Evolutionary conservation across 2,888 invertebrate species (phyloP).

Genomic region (Cerastis rubricosa): DNA sequence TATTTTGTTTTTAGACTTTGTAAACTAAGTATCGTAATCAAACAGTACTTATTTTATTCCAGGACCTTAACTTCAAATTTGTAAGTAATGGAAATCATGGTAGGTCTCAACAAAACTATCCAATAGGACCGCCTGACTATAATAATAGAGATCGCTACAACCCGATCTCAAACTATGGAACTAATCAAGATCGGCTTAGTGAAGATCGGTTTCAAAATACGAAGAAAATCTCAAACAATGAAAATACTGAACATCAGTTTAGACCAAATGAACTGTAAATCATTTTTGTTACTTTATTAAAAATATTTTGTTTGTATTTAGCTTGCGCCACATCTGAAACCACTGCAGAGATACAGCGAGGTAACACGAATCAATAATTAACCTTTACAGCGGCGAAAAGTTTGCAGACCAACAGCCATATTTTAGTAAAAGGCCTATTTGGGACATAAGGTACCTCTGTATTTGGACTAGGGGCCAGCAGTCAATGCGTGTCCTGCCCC

Average conservation of each 20-base stretch:
- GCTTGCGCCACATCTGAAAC: constrained; percentile 43
- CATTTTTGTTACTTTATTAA: background rate
- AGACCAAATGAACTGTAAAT: background rate
- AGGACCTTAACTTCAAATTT: constrained; percentile 76
- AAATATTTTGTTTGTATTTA: constrained; percentile 27
- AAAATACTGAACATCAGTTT: background rate
- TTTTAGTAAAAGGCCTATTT: background rate
- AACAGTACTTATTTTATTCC: constrained; percentile 48
- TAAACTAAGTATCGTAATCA: background rate
- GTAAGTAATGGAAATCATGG: constrained; percentile 67
- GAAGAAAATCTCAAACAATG: background rate
- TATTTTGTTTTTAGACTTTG: background rate
- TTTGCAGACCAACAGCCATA: constrained; percentile 28
- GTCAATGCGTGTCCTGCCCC: background rate
- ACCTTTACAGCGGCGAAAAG: background rate
- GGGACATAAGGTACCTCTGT: background rate
- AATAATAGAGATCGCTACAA: background rate
- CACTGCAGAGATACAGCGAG: constrained; percentile 27
- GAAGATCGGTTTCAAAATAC: background rate
- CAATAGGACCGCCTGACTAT: background rate
- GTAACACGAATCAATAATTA: constrained; percentile 35
- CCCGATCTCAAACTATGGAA: background rate
- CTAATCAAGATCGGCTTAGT: no score
- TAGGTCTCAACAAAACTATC: background rate
- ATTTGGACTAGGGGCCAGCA: no score